These are phyloP conservation scores for Dicrurus megarhynchus DNA, from an alignment of 2,113 vertebrate genomes.

Conservation along the genomic window DNA sequence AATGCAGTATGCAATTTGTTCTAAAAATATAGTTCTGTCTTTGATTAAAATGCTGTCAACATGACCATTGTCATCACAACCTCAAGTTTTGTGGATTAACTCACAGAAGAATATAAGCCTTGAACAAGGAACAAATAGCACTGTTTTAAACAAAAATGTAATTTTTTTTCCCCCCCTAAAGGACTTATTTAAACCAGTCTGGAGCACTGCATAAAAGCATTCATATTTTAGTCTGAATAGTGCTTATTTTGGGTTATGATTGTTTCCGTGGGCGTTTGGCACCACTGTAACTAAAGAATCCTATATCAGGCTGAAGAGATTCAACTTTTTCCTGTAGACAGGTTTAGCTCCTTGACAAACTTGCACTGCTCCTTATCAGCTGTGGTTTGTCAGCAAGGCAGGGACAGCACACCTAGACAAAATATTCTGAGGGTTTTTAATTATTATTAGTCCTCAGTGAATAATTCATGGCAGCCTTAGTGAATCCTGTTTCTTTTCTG, in stretches of 20 bases:
- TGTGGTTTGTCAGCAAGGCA: not conserved
- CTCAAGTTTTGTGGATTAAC: not conserved
- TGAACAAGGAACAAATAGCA: not conserved
- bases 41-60: not conserved
- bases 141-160: not conserved
- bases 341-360: not conserved
- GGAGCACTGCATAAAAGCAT: not conserved
- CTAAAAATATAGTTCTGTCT: not conserved
- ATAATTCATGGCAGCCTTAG: not conserved
- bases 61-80: not conserved
- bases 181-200: not conserved
- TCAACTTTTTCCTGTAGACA: not conserved
- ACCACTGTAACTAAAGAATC: not conserved
- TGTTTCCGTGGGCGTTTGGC: not conserved
- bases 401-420: not conserved
- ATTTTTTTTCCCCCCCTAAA: not conserved
- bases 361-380: not conserved
- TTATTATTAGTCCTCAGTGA: not conserved
- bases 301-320: not conserved
- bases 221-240: not conserved
- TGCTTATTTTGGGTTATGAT: not conserved
- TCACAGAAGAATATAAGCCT: not conserved
- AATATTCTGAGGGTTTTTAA: not conserved
- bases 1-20: not conserved
- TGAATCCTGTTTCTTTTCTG: not conserved